phyloP scores from a whole-genome alignment of 2,797 vertebrate species.

The Mormyrus proboscirostris region DNA sequence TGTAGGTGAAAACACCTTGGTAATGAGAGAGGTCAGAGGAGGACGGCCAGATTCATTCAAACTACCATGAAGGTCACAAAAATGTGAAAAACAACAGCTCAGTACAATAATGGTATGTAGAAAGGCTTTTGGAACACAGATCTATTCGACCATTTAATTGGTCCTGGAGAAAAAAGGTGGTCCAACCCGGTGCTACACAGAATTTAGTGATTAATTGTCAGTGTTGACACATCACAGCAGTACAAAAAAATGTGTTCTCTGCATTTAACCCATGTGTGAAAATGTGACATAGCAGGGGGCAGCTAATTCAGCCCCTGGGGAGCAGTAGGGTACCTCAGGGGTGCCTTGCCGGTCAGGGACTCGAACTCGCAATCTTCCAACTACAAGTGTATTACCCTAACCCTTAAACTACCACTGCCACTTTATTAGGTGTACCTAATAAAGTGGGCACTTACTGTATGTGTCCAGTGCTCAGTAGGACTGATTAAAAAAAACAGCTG shows the following conservation, averaged over 20 bases:
- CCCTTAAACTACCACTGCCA: no score
- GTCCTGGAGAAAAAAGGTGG: neutral
- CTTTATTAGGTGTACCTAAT: neutral
- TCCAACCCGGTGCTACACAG: neutral
- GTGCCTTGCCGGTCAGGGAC: no score
- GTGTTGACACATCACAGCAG: no score
- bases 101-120: neutral
- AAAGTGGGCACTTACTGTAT: neutral
- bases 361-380: no score
- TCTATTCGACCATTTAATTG: neutral
- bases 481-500: neutral
- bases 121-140: neutral
- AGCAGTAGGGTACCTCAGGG: no score
- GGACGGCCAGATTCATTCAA: neutral
- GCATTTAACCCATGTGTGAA: no score
- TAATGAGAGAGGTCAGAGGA: neutral
- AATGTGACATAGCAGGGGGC: no score
- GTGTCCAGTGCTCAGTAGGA: neutral
- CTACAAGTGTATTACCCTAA: no score
- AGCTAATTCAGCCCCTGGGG: no score
- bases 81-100: neutral
- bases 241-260: no score
- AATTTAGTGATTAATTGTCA: no score
- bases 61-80: neutral
- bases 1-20: neutral